Base-by-base conservation (phyloP, 2,888 invertebrate species). In the Steinernema scapterisci region DNA sequence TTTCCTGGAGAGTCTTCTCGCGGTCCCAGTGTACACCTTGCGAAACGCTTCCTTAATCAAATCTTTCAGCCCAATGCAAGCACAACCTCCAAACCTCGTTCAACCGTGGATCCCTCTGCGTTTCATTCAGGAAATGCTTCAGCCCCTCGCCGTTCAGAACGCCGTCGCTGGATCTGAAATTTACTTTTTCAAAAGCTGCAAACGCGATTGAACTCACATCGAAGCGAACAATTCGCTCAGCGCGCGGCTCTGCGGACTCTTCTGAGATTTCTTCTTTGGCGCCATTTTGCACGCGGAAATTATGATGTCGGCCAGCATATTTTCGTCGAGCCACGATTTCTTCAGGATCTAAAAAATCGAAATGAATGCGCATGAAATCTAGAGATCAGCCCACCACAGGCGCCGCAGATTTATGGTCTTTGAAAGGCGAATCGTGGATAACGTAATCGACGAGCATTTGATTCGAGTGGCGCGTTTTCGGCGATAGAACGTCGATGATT, bases 41-140 rank as follows among this genome's bases (percentile, higher is more conserved):
- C 38, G 27, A 27, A 31, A 27, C 1, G 63, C 63, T 25, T 63
- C 79, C 79, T 27, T 71, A 74, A 19, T 0, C 23, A 9, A n/a
- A 23, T 3, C 7, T 11, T 73, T 2, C 25, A 13, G 9, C 16
- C 25, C 3, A n/a, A 27, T 71, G 11, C 11, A 54, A 73, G 16
- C 6, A 96, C 96, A 3, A 9, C 38, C 38, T 72, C n/a, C 97
- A 91, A 88, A 97, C 97, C 91, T 99, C 97, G 90, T 99, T 99
- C 81, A 97, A 91, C 45, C 97, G 92, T 13, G 97, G 97, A 90
- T 99, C 97, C 76, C 97, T 91, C 89, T 99, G 99, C 72, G 77
- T 80, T 25, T 79, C 75, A 13, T 84, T 78, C 21, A 86, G 72
- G 76, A 86, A 86, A 0, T 80, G 73, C 0, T 77, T 75, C 51